Conservation (phyloP, 2,888 invertebrate species). For the Cistogaster globosa region DNA sequence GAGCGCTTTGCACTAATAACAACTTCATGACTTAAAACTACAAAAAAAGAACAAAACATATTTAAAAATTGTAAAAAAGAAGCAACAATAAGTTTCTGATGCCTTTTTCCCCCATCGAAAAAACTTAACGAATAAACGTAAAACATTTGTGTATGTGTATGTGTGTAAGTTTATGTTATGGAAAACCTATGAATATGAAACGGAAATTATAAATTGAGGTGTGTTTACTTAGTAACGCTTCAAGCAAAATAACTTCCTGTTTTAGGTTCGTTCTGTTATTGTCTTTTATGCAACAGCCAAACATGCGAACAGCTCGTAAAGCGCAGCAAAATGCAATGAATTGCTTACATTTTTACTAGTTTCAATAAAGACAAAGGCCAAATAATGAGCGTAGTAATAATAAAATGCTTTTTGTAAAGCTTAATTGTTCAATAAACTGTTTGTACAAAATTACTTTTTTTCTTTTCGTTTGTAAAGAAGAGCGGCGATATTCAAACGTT, state of each 20-base stretch:
- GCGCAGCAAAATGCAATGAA: neutral
- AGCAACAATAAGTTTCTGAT: slow-evolving; percentile 46
- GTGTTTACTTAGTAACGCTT: slow-evolving; percentile 68
- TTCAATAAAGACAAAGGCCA: slow-evolving; percentile 13
- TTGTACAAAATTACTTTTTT: slow-evolving; percentile 44
- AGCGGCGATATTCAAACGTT: too few relatives aligned
- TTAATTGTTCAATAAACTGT: slow-evolving; percentile 67
- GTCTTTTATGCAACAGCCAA: neutral
- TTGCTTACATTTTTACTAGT: neutral
- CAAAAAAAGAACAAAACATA: neutral
- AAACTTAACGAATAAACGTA: neutral
- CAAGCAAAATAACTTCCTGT: slow-evolving; percentile 65
- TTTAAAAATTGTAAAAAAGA: slow-evolving; percentile 9
- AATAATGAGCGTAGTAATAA: neutral
- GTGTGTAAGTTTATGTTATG: slow-evolving; percentile 25
- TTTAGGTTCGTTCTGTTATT: slow-evolving; percentile 11
- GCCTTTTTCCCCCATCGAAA: slow-evolving; percentile 6
- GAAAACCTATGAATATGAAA: slow-evolving; percentile 61
- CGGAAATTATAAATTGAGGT: slow-evolving; percentile 71
- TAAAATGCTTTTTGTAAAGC: slow-evolving; percentile 40
- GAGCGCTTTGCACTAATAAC: slow-evolving; percentile 45
- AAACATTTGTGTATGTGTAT: neutral
- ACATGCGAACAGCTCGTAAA: slow-evolving; percentile 15
- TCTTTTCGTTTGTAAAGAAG: neutral
- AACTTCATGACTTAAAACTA: slow-evolving; percentile 9